Evolutionary conservation across 1,140 invertebrate species (phyloP), one percentile per base, ranked within the genome.

Genomic region (Oreohelix idahoensis): DNA sequence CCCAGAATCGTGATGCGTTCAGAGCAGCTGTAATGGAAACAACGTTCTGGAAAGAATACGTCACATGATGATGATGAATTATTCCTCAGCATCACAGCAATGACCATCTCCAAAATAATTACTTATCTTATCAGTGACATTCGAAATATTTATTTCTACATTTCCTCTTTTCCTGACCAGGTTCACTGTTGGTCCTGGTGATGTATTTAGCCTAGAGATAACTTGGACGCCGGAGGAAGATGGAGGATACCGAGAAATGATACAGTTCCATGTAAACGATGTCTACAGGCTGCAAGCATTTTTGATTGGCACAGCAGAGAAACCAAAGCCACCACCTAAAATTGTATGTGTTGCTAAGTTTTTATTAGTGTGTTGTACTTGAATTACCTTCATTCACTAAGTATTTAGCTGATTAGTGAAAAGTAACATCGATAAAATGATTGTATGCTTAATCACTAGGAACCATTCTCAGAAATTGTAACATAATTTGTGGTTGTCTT

Each of bases 271-370:
- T 20, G 83, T 91, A 0, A 88, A 89, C 82, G 84, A 84, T 69
- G 84, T 86, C 23, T 91, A 88, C 80, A 81, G 90, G 69, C 85
- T 91, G 13, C 88, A 89, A 76, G 86, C 89, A 29, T 87, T 87
- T 82, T 29, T 91, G 15, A 88, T 90, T 84, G 90, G 90, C 26
- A 78, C 81, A 49, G 89, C 84, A 17, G 87, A 88, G 77, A 84
- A 85, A 26, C 86, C 87, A 26, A 87, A 87, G 70, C 81, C 86
- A n/a, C 39, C 26, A 45, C 36, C 42, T 35, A 81, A 81, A 71
- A 51, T 29, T 15, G 39, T 70, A 29, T 29, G 36, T 71, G 42
- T 45, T 8, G 42, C 42, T 8, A 15, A 45, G n/a, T n/a, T n/a
- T n/a, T n/a, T n/a, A n/a, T n/a, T n/a, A n/a, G n/a, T n/a, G n/a